Percentiles rank a stretch among this genome's conserved stretches.
These are phyloP conservation scores for Pygoscelis adeliae DNA, from an alignment of 2,113 vertebrate genomes.

Conservation along the genomic window DNA sequence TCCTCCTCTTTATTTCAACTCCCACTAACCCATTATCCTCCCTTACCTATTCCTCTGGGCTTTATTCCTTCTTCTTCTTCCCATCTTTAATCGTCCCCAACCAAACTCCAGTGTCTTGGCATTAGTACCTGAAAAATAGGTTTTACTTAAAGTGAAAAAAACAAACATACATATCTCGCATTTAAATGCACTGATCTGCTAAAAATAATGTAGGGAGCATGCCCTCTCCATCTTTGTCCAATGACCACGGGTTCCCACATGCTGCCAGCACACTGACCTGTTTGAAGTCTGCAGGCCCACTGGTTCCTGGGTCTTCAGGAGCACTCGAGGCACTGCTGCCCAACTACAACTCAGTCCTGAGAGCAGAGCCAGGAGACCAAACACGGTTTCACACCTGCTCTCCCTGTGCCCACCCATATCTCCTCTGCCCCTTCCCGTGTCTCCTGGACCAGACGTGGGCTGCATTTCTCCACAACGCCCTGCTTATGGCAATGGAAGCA, in stretches of 20 bases:
- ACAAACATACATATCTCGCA: accelerated
- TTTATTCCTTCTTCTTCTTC: background rate
- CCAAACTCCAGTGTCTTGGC: background rate
- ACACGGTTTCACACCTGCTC: accelerated
- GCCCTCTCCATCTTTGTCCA: background rate
- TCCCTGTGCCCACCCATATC: accelerated
- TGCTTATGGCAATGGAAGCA: background rate
- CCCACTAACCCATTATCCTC: background rate
- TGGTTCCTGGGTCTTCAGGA: background rate
- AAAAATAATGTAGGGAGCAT: background rate
- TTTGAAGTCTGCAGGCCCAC: background rate
- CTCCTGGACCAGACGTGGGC: background rate
- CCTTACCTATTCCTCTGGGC: background rate
- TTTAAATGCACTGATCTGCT: background rate
- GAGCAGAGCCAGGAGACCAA: background rate
- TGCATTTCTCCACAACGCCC: background rate
- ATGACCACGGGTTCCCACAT: accelerated
- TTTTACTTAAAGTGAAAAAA: background rate
- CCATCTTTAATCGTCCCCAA: background rate
- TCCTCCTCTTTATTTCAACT: background rate
- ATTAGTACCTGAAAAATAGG: background rate
- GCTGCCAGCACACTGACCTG: background rate
- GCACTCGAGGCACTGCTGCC: background rate
- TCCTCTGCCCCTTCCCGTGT: background rate
- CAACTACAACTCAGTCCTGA: background rate